Percentiles rank a stretch among this genome's conserved stretches.
phyloP scores from a whole-genome alignment of 2,113 vertebrate species.

The Petrocephalus zakoni region DNA sequence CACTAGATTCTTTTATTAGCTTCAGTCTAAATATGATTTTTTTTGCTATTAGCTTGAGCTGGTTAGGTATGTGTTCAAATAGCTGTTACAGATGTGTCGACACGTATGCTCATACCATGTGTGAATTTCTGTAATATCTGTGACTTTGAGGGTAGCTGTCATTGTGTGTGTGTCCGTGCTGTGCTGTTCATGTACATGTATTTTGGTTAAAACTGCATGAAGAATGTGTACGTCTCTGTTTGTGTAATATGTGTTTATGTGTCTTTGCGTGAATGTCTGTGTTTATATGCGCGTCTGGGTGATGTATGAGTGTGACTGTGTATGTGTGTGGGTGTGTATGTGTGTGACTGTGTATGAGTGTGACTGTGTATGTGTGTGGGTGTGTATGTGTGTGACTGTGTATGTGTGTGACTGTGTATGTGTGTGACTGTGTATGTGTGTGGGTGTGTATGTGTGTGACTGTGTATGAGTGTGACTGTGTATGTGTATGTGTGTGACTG shows the following conservation, averaged over 20 bases:
- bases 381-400: neutral
- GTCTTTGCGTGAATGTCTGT: neutral
- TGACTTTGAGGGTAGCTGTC: neutral
- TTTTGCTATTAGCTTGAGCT: slow-evolving; percentile 40
- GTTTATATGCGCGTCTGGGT: neutral
- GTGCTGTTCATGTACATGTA: neutral
- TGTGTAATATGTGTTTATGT: neutral
- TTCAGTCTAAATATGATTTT: slow-evolving; percentile 52
- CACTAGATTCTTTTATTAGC: slow-evolving; percentile 43
- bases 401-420: no score
- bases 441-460: slow-evolving; percentile 5
- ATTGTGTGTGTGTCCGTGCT: neutral
- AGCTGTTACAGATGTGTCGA: neutral
- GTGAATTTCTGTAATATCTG: neutral
- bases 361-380: neutral
- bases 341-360: no score
- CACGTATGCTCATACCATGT: neutral
- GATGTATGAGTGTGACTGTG: neutral
- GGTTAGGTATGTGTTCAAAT: slow-evolving; percentile 10
- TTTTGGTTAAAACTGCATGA: neutral
- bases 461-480: neutral
- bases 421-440: neutral
- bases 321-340: no score
- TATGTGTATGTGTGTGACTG: neutral
- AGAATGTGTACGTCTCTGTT: neutral